phyloP scores from a whole-genome alignment of 1,140 invertebrate genomes.

The Drosophila cardini region DNA sequence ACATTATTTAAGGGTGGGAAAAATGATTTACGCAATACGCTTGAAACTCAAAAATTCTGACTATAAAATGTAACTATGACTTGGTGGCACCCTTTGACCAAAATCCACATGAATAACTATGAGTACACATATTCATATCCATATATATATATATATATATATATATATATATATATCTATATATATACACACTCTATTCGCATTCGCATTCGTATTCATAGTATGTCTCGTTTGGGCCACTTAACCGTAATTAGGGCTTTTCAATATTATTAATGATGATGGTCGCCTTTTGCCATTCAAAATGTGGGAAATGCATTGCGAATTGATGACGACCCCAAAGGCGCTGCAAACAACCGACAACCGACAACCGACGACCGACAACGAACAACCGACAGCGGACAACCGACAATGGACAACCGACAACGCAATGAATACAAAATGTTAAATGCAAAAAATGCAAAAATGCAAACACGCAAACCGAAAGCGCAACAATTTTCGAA shows the following conservation, averaged over 20 bases:
- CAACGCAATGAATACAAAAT: constrained; percentile 56
- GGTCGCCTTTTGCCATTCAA: constrained; percentile 56
- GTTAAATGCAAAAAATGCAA: constrained; percentile 66
- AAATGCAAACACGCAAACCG: constrained; percentile 79
- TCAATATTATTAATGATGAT: constrained; percentile 84
- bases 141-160: background rate
- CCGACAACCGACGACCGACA: constrained; percentile 5
- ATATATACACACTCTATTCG: background rate
- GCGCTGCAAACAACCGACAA: constrained; percentile 20
- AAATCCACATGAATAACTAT: constrained; percentile 46
- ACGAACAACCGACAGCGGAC: constrained; percentile 11
- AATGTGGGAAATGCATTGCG: constrained; percentile 80
- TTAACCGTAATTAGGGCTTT: constrained; percentile 83
- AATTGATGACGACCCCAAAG: constrained; percentile 64
- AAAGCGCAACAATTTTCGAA: constrained; percentile 82
- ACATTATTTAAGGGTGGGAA: constrained; percentile 66
- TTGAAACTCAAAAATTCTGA: constrained; percentile 17
- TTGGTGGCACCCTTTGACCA: constrained; percentile 54
- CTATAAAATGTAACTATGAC: constrained; percentile 22
- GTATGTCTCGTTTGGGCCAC: constrained; percentile 71
- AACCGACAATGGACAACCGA: constrained; percentile 9
- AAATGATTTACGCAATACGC: constrained; percentile 74
- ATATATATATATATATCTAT: background rate
- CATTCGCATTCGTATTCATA: background rate
- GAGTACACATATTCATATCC: background rate